phyloP scores from a whole-genome alignment of 2,888 invertebrate species.

The Ophioninae sp. region DNA sequence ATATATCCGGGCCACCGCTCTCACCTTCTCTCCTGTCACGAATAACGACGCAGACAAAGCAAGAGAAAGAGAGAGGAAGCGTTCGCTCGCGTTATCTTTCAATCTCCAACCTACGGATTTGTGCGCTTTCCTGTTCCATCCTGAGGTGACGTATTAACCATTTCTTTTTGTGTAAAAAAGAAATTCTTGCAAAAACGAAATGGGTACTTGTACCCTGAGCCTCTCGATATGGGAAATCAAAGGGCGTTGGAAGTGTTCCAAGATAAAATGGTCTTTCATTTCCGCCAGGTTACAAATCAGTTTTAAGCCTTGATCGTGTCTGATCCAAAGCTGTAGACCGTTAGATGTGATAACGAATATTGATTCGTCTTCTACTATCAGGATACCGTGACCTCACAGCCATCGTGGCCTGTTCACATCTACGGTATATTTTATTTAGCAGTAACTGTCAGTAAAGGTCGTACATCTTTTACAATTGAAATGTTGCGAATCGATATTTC shows the following conservation, averaged over 20 bases:
- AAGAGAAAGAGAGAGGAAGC: background rate
- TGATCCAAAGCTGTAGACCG: background rate
- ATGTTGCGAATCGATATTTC: background rate
- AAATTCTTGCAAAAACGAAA: background rate
- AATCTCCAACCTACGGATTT: constrained; percentile 52
- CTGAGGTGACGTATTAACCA: constrained; percentile 31
- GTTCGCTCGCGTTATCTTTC: constrained; percentile 60
- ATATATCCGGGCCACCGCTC: constrained; percentile 65
- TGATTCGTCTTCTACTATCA: background rate
- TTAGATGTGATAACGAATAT: background rate
- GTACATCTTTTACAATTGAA: background rate
- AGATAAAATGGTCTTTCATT: background rate
- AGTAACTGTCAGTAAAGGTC: background rate
- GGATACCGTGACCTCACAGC: background rate
- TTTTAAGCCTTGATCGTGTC: background rate
- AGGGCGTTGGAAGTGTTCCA: background rate
- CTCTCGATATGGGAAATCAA: background rate
- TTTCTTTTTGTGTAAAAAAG: constrained; percentile 5
- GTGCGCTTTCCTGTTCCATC: constrained; percentile 10
- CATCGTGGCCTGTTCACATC: background rate
- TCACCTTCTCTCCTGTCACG: constrained; percentile 7
- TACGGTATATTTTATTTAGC: background rate
- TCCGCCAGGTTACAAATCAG: background rate
- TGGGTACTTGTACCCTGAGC: no score
- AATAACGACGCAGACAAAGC: constrained; percentile 6